A percentile compares a stretch with the other conserved stretches of the same genome.
phyloP scores from a whole-genome alignment of 2,888 invertebrate species.

The Rhingia campestris region DNA sequence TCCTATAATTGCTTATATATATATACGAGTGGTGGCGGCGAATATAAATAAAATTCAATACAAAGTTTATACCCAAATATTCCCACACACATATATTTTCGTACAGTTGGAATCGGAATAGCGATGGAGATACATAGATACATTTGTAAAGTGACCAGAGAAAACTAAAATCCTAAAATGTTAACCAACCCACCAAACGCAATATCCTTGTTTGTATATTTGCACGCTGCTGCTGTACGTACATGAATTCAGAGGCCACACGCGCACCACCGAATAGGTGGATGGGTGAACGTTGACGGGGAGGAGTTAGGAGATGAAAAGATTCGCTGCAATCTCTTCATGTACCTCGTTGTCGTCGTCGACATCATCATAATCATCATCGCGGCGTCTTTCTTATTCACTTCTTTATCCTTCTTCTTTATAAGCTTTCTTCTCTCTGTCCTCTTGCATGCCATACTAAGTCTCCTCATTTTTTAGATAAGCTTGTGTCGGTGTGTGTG shows the following conservation, averaged over 20 bases:
- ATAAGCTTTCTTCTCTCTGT: conserved; percentile 63
- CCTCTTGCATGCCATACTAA: conserved; percentile 51
- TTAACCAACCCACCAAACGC: conserved; percentile 66
- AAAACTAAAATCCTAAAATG: conserved; percentile 72
- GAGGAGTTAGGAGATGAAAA: conserved; percentile 9
- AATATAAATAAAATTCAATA: conserved; percentile 73
- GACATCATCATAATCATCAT: conserved; percentile 67
- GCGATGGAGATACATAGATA: conserved; percentile 39
- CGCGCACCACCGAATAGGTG: conserved; percentile 26
- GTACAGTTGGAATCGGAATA: conserved; percentile 16
- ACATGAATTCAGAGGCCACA: conserved; percentile 66
- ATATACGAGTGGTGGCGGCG: conserved; percentile 45
- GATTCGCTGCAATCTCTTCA: conserved; percentile 66
- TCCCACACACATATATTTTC: conserved; percentile 38
- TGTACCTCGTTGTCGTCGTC: conserved; percentile 52
- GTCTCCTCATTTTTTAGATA: conserved; percentile 2
- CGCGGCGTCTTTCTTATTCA: conserved; percentile 70
- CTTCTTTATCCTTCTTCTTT: conserved; percentile 69
- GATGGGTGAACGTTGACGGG: not conserved
- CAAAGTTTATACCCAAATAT: conserved; percentile 67
- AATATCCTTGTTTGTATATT: conserved; percentile 63
- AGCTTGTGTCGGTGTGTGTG: conserved; percentile 15
- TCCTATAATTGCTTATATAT: conserved; percentile 63
- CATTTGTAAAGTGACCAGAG: conserved; percentile 61
- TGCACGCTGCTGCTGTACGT: conserved; percentile 13